Conservation (phyloP, 1,140 invertebrate genomes). For the Cecropterus lyciades region DNA sequence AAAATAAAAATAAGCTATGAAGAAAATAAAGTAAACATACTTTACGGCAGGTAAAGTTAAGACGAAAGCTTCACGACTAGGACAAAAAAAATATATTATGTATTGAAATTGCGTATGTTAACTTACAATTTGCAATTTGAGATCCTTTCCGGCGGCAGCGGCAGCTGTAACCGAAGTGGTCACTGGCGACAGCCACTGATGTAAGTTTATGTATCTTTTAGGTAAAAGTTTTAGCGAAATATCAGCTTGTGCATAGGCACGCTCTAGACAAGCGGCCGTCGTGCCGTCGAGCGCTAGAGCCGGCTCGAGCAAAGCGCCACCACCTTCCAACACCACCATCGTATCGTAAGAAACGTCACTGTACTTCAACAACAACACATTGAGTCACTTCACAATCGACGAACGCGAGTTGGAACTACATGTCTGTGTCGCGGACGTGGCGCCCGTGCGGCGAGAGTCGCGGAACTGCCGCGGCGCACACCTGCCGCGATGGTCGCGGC, state of each 20-base stretch:
- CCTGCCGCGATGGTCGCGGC: slow-evolving; percentile 58
- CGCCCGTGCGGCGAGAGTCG: slow-evolving; percentile 63
- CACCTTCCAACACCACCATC: slow-evolving; percentile 90
- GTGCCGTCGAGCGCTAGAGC: slow-evolving; percentile 80
- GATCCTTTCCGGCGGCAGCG: slow-evolving; percentile 86
- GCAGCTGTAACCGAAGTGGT: slow-evolving; percentile 76
- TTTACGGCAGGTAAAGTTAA: background rate
- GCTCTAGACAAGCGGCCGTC: slow-evolving; percentile 85
- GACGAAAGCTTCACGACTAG: background rate
- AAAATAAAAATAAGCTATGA: background rate
- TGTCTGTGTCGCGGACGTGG: slow-evolving; percentile 63
- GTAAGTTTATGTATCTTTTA: slow-evolving; percentile 94
- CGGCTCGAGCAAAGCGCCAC: slow-evolving; percentile 85
- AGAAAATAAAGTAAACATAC: background rate
- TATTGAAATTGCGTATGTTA: background rate
- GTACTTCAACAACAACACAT: slow-evolving; percentile 54
- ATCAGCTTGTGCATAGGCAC: slow-evolving; percentile 90
- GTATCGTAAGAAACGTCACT: slow-evolving; percentile 47
- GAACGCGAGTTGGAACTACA: slow-evolving; percentile 57
- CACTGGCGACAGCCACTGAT: slow-evolving; percentile 93
- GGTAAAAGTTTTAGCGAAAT: slow-evolving; percentile 93
- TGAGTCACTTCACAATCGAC: slow-evolving; percentile 56
- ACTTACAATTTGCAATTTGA: slow-evolving; percentile 89
- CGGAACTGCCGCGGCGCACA: slow-evolving; percentile 76
- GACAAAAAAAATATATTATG: background rate